Evolutionary conservation across 1,140 invertebrate genomes (phyloP).

Genomic region (Helicoverpa armigera): DNA sequence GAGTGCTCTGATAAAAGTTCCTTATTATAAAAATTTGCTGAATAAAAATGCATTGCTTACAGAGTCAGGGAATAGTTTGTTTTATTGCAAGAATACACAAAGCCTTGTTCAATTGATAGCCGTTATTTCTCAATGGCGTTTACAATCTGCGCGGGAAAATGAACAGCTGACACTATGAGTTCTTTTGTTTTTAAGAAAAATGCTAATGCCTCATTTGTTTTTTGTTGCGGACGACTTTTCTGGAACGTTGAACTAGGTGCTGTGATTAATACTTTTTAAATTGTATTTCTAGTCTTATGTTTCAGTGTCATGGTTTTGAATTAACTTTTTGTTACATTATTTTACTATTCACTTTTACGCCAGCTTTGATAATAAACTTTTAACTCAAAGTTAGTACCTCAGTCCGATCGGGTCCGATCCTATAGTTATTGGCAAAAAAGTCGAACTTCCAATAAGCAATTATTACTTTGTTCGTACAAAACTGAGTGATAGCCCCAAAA

Average conservation of each 20-base stretch:
- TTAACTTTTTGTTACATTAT: too few relatives aligned
- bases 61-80: background rate
- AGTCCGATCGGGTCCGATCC: too few relatives aligned
- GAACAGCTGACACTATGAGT: slow-evolving; percentile 36
- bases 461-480: too few relatives aligned
- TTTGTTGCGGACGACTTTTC: background rate
- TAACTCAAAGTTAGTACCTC: too few relatives aligned
- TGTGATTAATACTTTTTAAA: too few relatives aligned
- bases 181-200: slow-evolving; percentile 4
- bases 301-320: too few relatives aligned
- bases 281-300: too few relatives aligned
- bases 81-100: slow-evolving; percentile 1
- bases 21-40: background rate
- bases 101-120: slow-evolving; percentile 24
- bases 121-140: slow-evolving; percentile 10
- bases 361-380: too few relatives aligned
- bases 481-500: background rate
- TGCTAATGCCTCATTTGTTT: slow-evolving; percentile 17
- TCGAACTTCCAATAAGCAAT: too few relatives aligned
- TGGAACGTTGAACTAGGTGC: background rate
- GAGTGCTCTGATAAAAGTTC: background rate
- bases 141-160: slow-evolving; percentile 41
- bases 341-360: too few relatives aligned
- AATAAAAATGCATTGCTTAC: slow-evolving; percentile 7
- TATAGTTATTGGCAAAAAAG: too few relatives aligned